Evolutionary conservation across 2,113 vertebrate species (phyloP).

Genomic region (Pituophis catenifer): DNA sequence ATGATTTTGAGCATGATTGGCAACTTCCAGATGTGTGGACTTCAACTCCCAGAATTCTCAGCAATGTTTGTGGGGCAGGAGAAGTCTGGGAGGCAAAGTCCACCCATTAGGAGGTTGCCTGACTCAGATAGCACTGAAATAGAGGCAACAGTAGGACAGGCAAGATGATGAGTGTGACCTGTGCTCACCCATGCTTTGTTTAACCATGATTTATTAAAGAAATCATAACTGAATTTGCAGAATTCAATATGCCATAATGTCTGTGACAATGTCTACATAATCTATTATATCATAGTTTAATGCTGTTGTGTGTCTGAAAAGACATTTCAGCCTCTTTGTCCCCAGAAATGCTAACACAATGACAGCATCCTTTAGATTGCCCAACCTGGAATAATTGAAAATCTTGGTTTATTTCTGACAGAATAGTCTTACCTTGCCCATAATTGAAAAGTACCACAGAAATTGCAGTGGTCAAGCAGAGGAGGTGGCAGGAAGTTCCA

Average conservation of each 20-base stretch:
- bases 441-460: neutral
- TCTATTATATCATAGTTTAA: neutral
- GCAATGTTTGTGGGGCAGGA: neutral
- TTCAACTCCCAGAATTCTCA: neutral
- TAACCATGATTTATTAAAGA: neutral
- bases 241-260: neutral
- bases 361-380: neutral
- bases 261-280: neutral
- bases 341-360: neutral
- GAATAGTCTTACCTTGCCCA: neutral
- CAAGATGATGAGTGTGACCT: neutral
- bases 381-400: neutral
- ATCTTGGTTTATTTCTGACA: neutral
- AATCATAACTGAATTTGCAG: neutral
- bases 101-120: neutral
- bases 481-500: neutral
- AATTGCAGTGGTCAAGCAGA: neutral
- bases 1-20: neutral
- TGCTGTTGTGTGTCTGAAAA: neutral
- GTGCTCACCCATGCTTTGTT: neutral
- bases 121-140: neutral
- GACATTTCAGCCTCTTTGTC: neutral
- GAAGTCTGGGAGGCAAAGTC: neutral
- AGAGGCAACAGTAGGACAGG: neutral
- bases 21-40: neutral